A percentile compares a stretch with the other conserved stretches of the same genome.
Conservation (phyloP, 2,797 vertebrate genomes). For the Sebastes flavidus region DNA sequence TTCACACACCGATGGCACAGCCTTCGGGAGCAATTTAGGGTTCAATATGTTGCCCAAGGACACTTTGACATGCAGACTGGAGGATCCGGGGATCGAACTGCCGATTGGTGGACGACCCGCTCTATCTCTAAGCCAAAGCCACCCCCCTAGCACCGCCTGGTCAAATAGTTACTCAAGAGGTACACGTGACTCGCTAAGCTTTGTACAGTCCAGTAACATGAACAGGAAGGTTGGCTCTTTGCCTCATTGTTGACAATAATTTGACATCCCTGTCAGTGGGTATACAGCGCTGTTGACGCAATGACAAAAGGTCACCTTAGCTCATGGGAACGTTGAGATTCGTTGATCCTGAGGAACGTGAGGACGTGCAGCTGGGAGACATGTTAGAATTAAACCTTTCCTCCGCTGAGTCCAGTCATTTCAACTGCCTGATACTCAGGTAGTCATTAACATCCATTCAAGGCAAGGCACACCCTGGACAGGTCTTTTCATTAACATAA, state of each 20-base stretch:
- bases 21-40: too few species aligned
- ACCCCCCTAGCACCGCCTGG: neutral
- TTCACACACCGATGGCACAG: too few species aligned
- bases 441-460: slow-evolving; percentile 38
- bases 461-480: too few species aligned
- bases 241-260: slow-evolving; percentile 6
- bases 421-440: neutral
- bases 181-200: slow-evolving; percentile 21
- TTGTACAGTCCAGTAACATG: neutral
- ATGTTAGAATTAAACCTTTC: neutral
- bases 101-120: too few species aligned
- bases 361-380: neutral
- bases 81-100: too few species aligned
- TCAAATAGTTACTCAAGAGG: slow-evolving; percentile 25
- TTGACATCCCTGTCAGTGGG: neutral
- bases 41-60: too few species aligned
- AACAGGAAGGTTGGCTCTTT: slow-evolving; percentile 1
- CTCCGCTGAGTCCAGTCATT: neutral
- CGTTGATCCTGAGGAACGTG: neutral
- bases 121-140: too few species aligned
- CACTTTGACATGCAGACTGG: too few species aligned
- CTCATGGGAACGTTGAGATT: neutral
- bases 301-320: neutral
- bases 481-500: slow-evolving; percentile 35
- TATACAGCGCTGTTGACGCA: neutral